phyloP scores from a whole-genome alignment of 2,113 vertebrate genomes.

The Pluvialis apricaria region DNA sequence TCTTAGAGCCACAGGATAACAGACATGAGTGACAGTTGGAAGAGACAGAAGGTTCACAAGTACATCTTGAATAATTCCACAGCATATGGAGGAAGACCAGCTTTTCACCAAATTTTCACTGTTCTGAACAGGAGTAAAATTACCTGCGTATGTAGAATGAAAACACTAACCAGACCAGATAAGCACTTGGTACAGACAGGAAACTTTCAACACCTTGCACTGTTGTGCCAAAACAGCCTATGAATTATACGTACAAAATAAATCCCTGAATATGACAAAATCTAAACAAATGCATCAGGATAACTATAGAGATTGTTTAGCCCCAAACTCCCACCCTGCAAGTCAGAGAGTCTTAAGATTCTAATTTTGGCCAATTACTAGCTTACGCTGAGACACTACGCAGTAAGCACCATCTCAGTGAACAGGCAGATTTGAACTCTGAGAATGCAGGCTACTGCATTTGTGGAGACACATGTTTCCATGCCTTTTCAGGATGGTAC shows the following conservation, averaged over 20 bases:
- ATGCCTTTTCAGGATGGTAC: constrained; percentile 22
- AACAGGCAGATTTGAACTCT: not conserved
- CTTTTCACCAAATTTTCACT: not conserved
- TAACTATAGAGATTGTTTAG: not conserved
- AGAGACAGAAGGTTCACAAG: not conserved
- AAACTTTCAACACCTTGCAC: not conserved
- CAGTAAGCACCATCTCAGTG: not conserved
- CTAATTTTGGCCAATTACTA: not conserved
- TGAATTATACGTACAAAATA: not conserved
- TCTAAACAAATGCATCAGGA: not conserved
- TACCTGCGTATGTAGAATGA: not conserved
- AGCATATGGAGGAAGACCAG: not conserved
- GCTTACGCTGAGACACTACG: not conserved
- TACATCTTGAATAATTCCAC: not conserved
- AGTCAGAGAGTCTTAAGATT: not conserved
- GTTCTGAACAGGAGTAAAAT: not conserved
- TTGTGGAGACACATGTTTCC: constrained; percentile 23
- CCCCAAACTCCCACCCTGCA: not conserved
- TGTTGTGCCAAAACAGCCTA: not conserved
- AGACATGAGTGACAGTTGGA: not conserved
- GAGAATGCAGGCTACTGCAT: not conserved
- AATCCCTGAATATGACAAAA: not conserved
- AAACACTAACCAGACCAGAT: not conserved
- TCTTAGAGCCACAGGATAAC: not conserved
- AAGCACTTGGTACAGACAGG: not conserved